Evolutionary conservation across 2,888 invertebrate species (phyloP).

Genomic region (Athalia cordata): DNA sequence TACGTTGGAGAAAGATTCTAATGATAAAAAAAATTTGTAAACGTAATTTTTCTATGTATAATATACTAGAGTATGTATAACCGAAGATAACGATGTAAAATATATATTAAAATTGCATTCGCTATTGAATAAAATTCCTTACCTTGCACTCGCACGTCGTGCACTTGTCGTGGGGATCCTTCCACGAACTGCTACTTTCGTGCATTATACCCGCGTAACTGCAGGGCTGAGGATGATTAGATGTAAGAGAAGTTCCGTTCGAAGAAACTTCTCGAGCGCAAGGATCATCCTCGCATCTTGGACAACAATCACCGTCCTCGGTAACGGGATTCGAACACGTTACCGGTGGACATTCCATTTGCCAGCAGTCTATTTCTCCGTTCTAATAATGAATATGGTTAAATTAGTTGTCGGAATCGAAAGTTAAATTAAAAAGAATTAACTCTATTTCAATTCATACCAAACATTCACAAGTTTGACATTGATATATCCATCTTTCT

Average conservation of each 20-base stretch:
- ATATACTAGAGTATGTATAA: background rate
- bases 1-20: too few species aligned
- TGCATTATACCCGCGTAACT: conserved; percentile 78
- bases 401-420: background rate
- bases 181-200: conserved; percentile 78
- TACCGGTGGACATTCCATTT: conserved; percentile 86
- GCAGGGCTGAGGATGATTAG: conserved; percentile 75
- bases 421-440: background rate
- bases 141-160: conserved; percentile 86
- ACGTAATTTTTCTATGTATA: too few species aligned
- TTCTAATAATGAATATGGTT: conserved; percentile 74
- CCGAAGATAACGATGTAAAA: background rate
- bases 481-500: conserved; percentile 92
- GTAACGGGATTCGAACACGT: conserved; percentile 80
- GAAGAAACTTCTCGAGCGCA: conserved; percentile 69
- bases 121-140: conserved; percentile 65
- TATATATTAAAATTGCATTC: background rate
- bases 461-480: conserved; percentile 93
- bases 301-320: conserved; percentile 82
- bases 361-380: conserved; percentile 93
- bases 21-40: too few species aligned
- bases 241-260: conserved; percentile 67
- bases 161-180: conserved; percentile 80
- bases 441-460: conserved; percentile 74
- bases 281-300: conserved; percentile 81